Percentiles rank a stretch among this genome's conserved stretches.
Conservation (phyloP, 2,888 invertebrate species). For the Pachydiplax longipennis region DNA sequence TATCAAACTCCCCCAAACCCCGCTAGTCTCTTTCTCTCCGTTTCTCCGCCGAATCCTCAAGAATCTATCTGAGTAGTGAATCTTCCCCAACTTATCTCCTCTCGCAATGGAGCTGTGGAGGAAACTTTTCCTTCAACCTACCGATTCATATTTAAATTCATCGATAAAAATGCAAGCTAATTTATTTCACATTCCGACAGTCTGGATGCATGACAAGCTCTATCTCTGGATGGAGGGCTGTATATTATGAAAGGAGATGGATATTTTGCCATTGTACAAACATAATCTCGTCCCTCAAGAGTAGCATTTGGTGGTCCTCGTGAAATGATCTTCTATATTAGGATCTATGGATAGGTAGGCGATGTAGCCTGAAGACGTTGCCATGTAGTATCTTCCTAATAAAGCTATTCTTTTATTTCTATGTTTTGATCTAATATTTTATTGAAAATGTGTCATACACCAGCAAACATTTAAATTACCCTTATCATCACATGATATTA, state of each 20-base stretch:
- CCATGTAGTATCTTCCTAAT: no score
- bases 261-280: not conserved
- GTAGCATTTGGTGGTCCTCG: not conserved
- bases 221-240: no score
- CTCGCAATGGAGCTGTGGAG: not conserved
- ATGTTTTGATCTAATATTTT: no score
- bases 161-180: conserved; percentile 21
- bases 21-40: not conserved
- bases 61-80: not conserved
- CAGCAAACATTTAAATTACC: no score
- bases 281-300: not conserved
- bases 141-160: conserved; percentile 34
- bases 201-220: not conserved
- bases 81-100: not conserved
- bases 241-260: not conserved
- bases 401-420: no score
- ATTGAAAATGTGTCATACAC: no score
- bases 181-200: conserved; percentile 12
- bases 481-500: no score
- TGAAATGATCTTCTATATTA: no score
- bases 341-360: no score
- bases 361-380: no score
- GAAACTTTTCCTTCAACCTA: not conserved
- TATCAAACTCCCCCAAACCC: not conserved
- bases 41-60: not conserved